phyloP scores from a whole-genome alignment of 1,140 invertebrate species.

The Musca vetustissima region DNA sequence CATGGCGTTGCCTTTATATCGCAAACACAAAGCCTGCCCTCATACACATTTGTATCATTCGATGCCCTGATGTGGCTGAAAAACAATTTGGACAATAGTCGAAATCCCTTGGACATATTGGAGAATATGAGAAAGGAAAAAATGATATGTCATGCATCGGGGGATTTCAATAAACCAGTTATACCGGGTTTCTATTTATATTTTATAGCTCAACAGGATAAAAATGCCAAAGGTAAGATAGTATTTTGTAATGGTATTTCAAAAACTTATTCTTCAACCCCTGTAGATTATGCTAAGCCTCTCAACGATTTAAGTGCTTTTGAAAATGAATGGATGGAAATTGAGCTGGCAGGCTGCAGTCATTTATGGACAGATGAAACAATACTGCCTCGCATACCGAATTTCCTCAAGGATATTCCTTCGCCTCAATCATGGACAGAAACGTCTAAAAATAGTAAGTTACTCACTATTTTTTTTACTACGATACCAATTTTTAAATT shows the following conservation, averaged over 20 bases:
- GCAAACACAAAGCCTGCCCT: constrained; percentile 73
- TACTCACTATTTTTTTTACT: background rate
- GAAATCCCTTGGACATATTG: constrained; percentile 54
- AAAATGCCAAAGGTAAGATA: constrained; percentile 62
- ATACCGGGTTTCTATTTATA: constrained; percentile 93
- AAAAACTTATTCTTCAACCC: too few species aligned
- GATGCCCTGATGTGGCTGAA: constrained; percentile 91
- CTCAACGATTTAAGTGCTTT: constrained; percentile 75
- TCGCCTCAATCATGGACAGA: constrained; percentile 48
- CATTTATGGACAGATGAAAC: constrained; percentile 46
- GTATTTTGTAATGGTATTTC: too few species aligned
- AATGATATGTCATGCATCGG: constrained; percentile 88
- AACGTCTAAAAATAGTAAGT: constrained; percentile 38
- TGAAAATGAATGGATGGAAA: constrained; percentile 88
- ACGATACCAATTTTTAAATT: too few species aligned
- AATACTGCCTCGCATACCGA: constrained; percentile 38
- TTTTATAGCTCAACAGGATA: constrained; percentile 72
- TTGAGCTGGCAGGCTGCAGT: constrained; percentile 67
- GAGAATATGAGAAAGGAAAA: constrained; percentile 61
- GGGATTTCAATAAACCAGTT: constrained; percentile 78
- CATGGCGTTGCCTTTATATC: constrained; percentile 73
- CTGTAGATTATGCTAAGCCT: constrained; percentile 64
- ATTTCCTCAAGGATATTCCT: constrained; percentile 44
- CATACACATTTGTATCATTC: constrained; percentile 83
- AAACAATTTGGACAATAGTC: constrained; percentile 74